Evolutionary conservation across 2,888 invertebrate genomes (phyloP), one percentile per base, ranked within the genome.

Genomic region (Aspidiotus destructor): DNA sequence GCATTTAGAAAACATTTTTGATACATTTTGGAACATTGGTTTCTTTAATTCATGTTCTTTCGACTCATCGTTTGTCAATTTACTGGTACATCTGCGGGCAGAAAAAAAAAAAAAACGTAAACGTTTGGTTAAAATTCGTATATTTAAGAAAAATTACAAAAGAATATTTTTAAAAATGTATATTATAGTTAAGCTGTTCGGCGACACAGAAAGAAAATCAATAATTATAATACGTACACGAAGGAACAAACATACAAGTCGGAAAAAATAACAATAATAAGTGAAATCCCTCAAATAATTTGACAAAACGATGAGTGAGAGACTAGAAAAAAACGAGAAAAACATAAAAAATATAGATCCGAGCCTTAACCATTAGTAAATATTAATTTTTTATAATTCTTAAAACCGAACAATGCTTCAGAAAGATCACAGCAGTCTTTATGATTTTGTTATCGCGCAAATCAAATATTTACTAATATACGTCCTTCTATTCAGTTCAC

Each of bases 61-160:
- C 11, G 48, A 48, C 10, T 48, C n/a, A 13, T 48, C 48, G 6
- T 48, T 48, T 48, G 10, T 48, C 11, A n/a, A n/a, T 13, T n/a
- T 48, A 40, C 58, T 8, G 40, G 28, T 17, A 58, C 58, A 58
- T 58, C 58, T 58, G 28, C 9, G 58, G 28, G 58, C 58, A 58
- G 40, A 58, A 58, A 13, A 11, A 5, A 15, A 55, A 55, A 55
- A 55, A 15, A 17, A 16, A 17, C 16, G 16, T 10, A 15, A 58
- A 28, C 8, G 8, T 40, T 58, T 58, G 28, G 58, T 58, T 28
- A 28, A 58, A 16, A 28, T 13, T 13, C n/a, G 48, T 48, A 13
- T 48, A 48, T 48, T 48, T 48, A 48, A n/a, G 2, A 11, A 48
- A 11, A 13, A 48, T 48, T 13, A 48, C n/a, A 48, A 48, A 48